Conservation (phyloP, 2,888 invertebrate genomes). For the Loripinus fragilis region DNA sequence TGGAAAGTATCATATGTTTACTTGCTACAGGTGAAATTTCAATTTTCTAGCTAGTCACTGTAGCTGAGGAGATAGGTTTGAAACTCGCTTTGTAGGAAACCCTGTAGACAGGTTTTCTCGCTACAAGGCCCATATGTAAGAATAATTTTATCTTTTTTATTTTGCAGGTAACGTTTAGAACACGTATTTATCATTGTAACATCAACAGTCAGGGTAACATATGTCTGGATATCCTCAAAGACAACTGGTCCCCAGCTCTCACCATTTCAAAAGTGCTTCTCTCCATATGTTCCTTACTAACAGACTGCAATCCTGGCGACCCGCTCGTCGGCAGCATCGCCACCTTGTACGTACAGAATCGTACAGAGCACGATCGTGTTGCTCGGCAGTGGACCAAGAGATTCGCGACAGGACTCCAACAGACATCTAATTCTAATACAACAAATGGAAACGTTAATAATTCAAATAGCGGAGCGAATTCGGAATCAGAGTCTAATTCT, state of each 20-base stretch:
- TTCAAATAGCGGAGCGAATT: slow-evolving; percentile 12
- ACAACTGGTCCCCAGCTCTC: slow-evolving; percentile 99
- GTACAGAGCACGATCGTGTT: slow-evolving; percentile 98
- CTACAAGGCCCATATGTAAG: too few relatives aligned
- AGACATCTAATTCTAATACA: slow-evolving; percentile 42
- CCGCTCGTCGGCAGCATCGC: slow-evolving; percentile 99
- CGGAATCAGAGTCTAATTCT: slow-evolving; percentile 11
- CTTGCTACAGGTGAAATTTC: too few relatives aligned
- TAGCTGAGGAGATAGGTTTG: too few relatives aligned
- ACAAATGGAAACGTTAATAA: slow-evolving; percentile 39
- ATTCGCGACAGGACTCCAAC: slow-evolving; percentile 89
- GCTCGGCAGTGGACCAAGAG: slow-evolving; percentile 99
- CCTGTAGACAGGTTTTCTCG: too few relatives aligned
- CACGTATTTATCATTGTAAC: slow-evolving; percentile 99
- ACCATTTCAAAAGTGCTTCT: slow-evolving; percentile 99
- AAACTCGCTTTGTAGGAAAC: too few relatives aligned
- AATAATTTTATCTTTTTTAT: background rate
- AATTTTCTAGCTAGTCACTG: too few relatives aligned
- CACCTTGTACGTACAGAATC: slow-evolving; percentile 98
- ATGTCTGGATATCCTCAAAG: slow-evolving; percentile 98
- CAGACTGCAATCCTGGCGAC: slow-evolving; percentile 99
- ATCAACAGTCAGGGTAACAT: slow-evolving; percentile 99
- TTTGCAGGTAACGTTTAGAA: slow-evolving; percentile 89
- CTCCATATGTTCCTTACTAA: slow-evolving; percentile 98
- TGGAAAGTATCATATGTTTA: too few relatives aligned